Conservation (phyloP, 92 coral and sea anemone genomes). For the Heteractis magnifica region DNA sequence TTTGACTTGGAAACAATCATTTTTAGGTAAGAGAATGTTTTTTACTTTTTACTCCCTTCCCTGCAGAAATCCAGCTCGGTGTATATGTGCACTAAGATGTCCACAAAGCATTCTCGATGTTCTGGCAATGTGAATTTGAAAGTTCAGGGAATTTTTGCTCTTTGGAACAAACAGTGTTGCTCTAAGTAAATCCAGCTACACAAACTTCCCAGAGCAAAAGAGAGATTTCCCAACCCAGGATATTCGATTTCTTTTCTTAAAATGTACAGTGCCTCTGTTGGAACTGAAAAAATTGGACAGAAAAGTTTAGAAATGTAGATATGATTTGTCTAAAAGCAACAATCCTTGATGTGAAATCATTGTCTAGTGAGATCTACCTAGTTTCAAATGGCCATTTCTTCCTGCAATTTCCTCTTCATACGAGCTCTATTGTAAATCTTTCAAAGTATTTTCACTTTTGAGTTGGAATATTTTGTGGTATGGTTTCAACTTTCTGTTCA, state of each 20-base stretch:
- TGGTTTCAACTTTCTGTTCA: background rate
- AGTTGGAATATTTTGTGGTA: background rate
- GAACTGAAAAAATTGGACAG: background rate
- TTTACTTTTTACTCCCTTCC: background rate
- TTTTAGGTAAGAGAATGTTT: conserved; percentile 72
- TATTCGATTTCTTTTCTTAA: too few relatives aligned
- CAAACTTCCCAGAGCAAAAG: background rate
- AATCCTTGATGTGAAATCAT: background rate
- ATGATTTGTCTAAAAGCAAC: background rate
- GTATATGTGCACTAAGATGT: background rate
- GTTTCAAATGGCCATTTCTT: background rate
- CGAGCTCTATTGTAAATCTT: background rate
- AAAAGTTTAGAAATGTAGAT: background rate
- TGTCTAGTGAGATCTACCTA: background rate
- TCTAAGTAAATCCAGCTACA: background rate
- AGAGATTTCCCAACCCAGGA: too few relatives aligned
- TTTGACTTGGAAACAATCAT: conserved; percentile 99
- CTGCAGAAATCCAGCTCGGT: background rate
- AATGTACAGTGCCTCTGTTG: background rate
- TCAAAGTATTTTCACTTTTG: background rate
- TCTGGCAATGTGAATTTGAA: background rate
- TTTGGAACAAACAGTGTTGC: background rate
- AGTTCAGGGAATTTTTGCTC: background rate
- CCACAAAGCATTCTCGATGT: background rate
- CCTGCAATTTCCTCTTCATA: background rate